These are phyloP conservation scores for Monochamus alternatus DNA, from an alignment of 2,888 invertebrate species.

Conservation along the genomic window DNA sequence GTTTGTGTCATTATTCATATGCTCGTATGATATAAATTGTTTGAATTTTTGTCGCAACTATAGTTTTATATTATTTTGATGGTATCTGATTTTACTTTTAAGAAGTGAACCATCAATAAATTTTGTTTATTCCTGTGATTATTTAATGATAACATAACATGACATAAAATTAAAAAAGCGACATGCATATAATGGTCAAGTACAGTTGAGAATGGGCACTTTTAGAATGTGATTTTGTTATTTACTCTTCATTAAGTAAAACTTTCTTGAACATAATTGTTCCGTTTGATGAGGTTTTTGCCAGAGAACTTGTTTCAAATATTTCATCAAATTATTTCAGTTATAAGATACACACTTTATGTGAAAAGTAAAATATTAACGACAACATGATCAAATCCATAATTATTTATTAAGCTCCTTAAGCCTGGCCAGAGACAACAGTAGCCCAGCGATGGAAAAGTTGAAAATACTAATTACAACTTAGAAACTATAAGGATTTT, in stretches of 20 bases:
- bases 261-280: background rate
- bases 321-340: constrained; percentile 25
- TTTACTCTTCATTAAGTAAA: constrained; percentile 8
- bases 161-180: constrained; percentile 27
- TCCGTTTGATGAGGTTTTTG: constrained; percentile 25
- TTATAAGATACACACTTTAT: constrained; percentile 25
- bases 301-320: constrained; percentile 22
- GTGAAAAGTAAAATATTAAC: background rate
- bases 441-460: too few relatives aligned
- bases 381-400: background rate
- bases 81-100: constrained; percentile 15
- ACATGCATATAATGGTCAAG: constrained; percentile 41
- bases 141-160: constrained; percentile 6
- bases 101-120: constrained; percentile 12
- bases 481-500: too few relatives aligned
- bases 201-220: constrained; percentile 20
- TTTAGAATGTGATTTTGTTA: constrained; percentile 28
- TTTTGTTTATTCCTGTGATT: constrained; percentile 9
- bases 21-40: too few relatives aligned
- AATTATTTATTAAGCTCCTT: background rate
- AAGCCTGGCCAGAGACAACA: too few relatives aligned
- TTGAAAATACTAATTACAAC: too few relatives aligned
- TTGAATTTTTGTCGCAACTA: too few relatives aligned
- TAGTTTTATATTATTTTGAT: background rate
- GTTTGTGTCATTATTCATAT: too few relatives aligned